Base-by-base conservation (phyloP, 1,140 invertebrate species). In the Andricus grossulariae region DNA sequence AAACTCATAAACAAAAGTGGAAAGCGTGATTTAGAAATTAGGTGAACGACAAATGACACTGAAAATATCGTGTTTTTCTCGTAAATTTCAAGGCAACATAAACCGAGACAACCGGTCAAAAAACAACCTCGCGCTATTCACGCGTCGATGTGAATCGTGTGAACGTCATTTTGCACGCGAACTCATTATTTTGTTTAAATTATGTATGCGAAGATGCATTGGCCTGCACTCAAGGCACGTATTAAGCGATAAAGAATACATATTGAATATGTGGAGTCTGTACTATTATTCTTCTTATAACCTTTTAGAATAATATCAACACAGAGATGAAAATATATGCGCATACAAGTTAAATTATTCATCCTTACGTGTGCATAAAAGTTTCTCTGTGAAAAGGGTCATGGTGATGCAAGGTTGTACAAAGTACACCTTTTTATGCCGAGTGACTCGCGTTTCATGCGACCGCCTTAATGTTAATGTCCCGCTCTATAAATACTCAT, bases 381-480 rank as follows among this genome's bases (percentile, higher is more conserved):
- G 60, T 66, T 66, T 66, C 60, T 66, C 60, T 66, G 15, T 72
- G 72, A 83, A 79, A 50, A 25, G 70, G 84, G 81, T 80, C 82
- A 84, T 60, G 79, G 79, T 79, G 54, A 84, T 60, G 82, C 75
- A 83, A 83, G 76, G 73, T 84, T 81, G 72, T 49, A 45, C 72
- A 73, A 71, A 54, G n/a, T 55, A 19, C 21, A 74, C 80, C 75
- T 71, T 79, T 83, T 79, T 76, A 80, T 79, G 76, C 60, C 73
- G 75, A 83, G 75, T 79, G 71, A 78, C 78, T 85, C 82, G 77
- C 81, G 76, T 87, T 87, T 87, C 83, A 81, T 81, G 77, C 70
- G 80, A 66, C 75, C 76, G 72, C 84, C 82, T 85, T 88, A 87
- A 87, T 87, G 84, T 80, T 80, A 81, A 21, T 21, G 72, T 77